Evolutionary conservation across 2,113 vertebrate species (phyloP).

Genomic region (Regulus satrapa): DNA sequence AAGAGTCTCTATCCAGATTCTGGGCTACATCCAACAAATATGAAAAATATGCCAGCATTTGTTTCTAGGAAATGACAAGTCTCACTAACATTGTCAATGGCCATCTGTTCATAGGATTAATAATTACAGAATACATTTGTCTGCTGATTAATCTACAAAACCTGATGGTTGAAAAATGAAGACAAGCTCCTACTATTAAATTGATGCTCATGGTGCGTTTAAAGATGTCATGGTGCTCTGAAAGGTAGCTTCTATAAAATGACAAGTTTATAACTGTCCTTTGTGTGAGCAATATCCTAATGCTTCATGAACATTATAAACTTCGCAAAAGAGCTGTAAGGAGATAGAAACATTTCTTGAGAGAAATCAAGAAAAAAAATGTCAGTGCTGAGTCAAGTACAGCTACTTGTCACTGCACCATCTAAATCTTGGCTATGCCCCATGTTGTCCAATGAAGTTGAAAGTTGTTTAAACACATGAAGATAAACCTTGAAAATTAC

Average conservation of each 20-base stretch:
- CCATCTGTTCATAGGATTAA: constrained; percentile 25
- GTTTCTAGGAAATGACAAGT: constrained; percentile 11
- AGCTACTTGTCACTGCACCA: not conserved
- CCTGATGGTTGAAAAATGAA: not conserved
- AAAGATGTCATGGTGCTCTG: not conserved
- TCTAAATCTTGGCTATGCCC: not conserved
- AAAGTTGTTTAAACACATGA: not conserved
- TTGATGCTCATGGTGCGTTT: not conserved
- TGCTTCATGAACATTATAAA: not conserved
- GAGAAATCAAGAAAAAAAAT: not conserved
- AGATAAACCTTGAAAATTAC: not conserved
- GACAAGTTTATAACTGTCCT: not conserved
- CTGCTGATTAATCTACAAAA: not conserved
- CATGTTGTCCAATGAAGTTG: not conserved
- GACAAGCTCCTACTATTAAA: not conserved
- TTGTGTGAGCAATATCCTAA: not conserved
- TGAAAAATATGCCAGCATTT: not conserved
- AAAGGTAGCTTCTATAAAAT: not conserved
- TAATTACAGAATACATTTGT: constrained; percentile 26
- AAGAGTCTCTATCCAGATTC: not conserved
- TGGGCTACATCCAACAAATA: not conserved
- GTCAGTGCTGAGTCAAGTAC: not conserved
- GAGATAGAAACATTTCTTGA: not conserved
- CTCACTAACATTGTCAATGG: not conserved
- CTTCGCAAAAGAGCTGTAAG: not conserved